Conservation (phyloP, 2,888 invertebrate genomes). For the Aphrophora alni region DNA sequence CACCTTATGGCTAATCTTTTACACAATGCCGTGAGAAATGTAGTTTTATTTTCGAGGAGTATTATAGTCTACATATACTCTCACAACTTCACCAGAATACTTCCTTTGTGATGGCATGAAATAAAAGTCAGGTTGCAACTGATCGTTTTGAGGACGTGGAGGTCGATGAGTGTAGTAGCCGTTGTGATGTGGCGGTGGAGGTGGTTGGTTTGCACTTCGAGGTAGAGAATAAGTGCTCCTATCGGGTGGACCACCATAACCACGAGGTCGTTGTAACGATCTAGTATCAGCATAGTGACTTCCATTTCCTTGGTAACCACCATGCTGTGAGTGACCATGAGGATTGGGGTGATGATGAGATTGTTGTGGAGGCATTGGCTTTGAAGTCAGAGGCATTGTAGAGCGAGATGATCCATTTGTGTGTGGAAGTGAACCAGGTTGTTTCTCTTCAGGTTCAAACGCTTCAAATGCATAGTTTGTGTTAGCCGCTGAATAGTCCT, state of each 20-base stretch:
- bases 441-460: constrained; percentile 76
- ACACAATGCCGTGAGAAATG: neutral
- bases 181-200: constrained; percentile 52
- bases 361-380: constrained; percentile 48
- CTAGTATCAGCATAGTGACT: constrained; percentile 65
- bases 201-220: constrained; percentile 64
- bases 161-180: constrained; percentile 56
- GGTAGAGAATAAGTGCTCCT: constrained; percentile 79
- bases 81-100: constrained; percentile 88
- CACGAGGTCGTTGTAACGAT: constrained; percentile 66
- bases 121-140: constrained; percentile 84
- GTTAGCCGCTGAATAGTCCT: constrained; percentile 82
- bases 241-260: constrained; percentile 57
- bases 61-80: constrained; percentile 83
- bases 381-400: constrained; percentile 52
- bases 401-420: constrained; percentile 58
- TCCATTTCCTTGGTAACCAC: constrained; percentile 53
- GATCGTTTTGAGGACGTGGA: constrained; percentile 51
- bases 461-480: constrained; percentile 92
- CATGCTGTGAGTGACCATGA: constrained; percentile 20
- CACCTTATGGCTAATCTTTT: neutral
- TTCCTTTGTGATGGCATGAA: constrained; percentile 95
- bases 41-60: constrained; percentile 64
- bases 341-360: constrained; percentile 47
- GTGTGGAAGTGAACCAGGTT: constrained; percentile 54